Evolutionary conservation across 2,113 vertebrate genomes (phyloP), one percentile per base, ranked within the genome.

Genomic region (Rhinolophus sinicus): DNA sequence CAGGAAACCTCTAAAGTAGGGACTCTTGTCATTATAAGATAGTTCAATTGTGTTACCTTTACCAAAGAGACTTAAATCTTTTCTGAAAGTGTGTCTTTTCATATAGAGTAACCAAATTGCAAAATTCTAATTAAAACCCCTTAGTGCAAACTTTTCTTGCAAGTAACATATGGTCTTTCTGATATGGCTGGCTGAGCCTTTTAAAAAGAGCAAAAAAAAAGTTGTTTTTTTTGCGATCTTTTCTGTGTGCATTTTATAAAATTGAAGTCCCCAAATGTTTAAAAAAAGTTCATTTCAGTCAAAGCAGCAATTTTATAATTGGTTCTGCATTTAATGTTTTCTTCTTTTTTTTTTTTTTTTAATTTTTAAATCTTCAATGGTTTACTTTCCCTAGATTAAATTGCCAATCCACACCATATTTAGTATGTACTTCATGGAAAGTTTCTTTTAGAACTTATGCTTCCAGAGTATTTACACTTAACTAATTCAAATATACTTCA

Each of bases 121-220:
- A 70, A 88, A 92, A 73, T 73, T 76, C 35, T 28, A 84, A 56
- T 62, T 75, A 62, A 94, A 92, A 40, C 0, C 6, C 8, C 24
- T 73, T 44, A 95, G 5, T 88, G 44, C 7, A 81, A 87, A 52
- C 28, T 93, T 82, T 89, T 70, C 44, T 94, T 82, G 10, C 40
- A 89, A 44, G 26, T 86, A 94, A 81, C 83, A 90, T 84, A 85
- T 21, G 18, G 26, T 92, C 70, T 92, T 58, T 96, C 47, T 91
- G 50, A 86, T 93, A 85, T 69, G 78, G 21, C 3, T 95, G 40
- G 28, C 50, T 89, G 85, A 77, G 8, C 24, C 3, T 73, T 65
- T 3, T 40, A 28, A 76, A 90, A 76, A 73, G 16, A 50, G 35
- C n/a, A n/a, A 72, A 30, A 35, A 47, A 76, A 35, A 40, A 26